A percentile compares a stretch with the other conserved stretches of the same genome.
Evolutionary conservation across 2,797 vertebrate species (phyloP).

Genomic region (Muscicapa comitata): DNA sequence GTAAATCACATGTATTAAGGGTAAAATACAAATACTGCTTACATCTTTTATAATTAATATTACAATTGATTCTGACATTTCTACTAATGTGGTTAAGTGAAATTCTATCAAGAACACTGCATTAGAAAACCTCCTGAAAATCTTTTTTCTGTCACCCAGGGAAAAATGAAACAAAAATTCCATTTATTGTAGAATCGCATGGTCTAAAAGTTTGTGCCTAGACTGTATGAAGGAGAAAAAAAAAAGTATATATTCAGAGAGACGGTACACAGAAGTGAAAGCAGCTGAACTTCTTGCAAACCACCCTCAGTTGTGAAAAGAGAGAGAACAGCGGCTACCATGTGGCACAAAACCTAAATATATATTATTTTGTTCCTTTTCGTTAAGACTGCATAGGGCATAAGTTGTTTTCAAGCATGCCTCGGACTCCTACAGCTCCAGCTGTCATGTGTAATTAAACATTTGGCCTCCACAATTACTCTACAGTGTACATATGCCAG

Average conservation of each 20-base stretch:
- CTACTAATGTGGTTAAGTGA: not conserved
- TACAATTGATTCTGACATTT: not conserved
- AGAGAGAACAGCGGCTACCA: conserved; percentile 65
- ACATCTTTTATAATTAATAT: not conserved
- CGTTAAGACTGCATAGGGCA: conserved; percentile 78
- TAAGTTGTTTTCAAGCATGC: conserved; percentile 81
- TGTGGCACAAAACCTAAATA: conserved; percentile 66
- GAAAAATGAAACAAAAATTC: not conserved
- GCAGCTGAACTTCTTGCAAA: conserved; percentile 57
- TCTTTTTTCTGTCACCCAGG: not conserved
- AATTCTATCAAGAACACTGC: not conserved
- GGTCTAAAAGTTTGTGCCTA: conserved; percentile 38
- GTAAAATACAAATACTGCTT: not conserved
- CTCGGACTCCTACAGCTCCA: conserved; percentile 88
- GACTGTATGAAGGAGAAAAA: not conserved
- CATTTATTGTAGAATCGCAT: not conserved
- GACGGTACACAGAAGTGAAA: conserved; percentile 50
- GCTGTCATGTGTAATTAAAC: conserved; percentile 99
- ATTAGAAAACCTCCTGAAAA: not conserved
- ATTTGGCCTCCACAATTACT: conserved; percentile 97
- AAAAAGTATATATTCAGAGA: conserved; percentile 44
- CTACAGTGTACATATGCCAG: conserved; percentile 93
- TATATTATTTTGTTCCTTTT: conserved; percentile 75
- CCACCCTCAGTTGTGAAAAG: conserved; percentile 56
- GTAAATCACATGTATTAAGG: not conserved